Evolutionary conservation across 2,888 invertebrate genomes (phyloP).

Genomic region (Ephialtes manifestator): DNA sequence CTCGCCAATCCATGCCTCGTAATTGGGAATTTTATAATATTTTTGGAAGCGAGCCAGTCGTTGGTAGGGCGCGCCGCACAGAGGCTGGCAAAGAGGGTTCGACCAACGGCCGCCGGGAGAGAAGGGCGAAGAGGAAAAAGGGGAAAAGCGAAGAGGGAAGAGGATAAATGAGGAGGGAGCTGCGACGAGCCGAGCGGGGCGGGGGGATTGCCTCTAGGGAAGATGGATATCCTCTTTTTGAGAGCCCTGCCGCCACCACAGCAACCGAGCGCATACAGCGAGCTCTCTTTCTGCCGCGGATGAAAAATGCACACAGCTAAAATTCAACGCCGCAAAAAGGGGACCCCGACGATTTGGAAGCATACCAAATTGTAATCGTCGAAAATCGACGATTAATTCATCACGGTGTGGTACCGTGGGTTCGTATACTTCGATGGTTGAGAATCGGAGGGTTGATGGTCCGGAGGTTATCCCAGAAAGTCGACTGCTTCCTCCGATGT

Average conservation of each 20-base stretch:
- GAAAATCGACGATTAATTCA: conserved; percentile 85
- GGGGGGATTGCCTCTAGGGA: conserved; percentile 80
- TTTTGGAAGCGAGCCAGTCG: conserved; percentile 85
- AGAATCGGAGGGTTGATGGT: conserved; percentile 59
- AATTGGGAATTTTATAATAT: conserved; percentile 86
- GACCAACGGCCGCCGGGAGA: conserved; percentile 61
- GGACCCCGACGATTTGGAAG: conserved; percentile 83
- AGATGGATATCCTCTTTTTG: conserved; percentile 85
- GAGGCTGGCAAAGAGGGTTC: conserved; percentile 66
- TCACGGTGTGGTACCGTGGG: conserved; percentile 73
- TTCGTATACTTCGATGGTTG: conserved; percentile 38
- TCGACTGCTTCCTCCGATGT: conserved; percentile 19
- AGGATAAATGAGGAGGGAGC: conserved; percentile 64
- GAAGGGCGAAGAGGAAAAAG: conserved; percentile 53
- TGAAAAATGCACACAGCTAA: conserved; percentile 85
- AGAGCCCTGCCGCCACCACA: conserved; percentile 74
- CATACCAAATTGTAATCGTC: conserved; percentile 85
- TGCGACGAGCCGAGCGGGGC: conserved; percentile 64
- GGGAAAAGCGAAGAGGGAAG: conserved; percentile 33
- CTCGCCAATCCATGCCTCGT: conserved; percentile 84
- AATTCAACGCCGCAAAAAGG: conserved; percentile 84
- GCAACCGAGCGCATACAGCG: conserved; percentile 56
- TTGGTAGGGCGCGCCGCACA: conserved; percentile 67
- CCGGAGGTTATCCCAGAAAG: conserved; percentile 68
- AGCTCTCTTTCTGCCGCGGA: conserved; percentile 74